Percentiles rank a stretch among this genome's conserved stretches.
phyloP scores from a whole-genome alignment of 2,888 invertebrate species.

The Pharmacophagus antenor region DNA sequence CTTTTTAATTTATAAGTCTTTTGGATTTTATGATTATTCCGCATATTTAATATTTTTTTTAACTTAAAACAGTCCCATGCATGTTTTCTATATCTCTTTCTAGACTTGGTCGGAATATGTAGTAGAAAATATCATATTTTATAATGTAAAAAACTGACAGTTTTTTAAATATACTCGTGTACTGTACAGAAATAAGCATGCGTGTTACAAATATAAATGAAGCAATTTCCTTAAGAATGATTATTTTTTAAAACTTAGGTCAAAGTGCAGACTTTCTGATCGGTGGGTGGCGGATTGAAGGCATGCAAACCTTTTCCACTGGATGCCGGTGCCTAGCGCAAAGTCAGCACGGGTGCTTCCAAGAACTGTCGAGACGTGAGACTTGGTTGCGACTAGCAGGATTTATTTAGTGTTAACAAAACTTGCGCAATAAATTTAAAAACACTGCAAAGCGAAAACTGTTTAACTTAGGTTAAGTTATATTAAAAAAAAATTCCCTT shows the following conservation, averaged over 20 bases:
- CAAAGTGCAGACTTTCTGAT: conserved; percentile 37
- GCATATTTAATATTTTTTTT: too few relatives aligned
- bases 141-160: too few relatives aligned
- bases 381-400: conserved; percentile 36
- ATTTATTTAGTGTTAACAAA: conserved; percentile 35
- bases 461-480: neutral
- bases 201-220: neutral
- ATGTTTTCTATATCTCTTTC: too few relatives aligned
- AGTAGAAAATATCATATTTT: too few relatives aligned
- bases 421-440: conserved; percentile 39
- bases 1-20: too few relatives aligned
- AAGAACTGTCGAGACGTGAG: conserved; percentile 52
- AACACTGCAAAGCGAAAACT: neutral
- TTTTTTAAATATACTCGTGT: too few relatives aligned
- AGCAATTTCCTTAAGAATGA: neutral
- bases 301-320: conserved; percentile 37
- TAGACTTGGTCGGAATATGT: neutral
- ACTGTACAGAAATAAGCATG: too few relatives aligned
- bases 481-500: too few relatives aligned
- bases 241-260: conserved; percentile 9
- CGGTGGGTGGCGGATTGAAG: conserved; percentile 45
- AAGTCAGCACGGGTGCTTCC: conserved; percentile 51
- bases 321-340: conserved; percentile 35
- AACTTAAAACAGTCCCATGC: too few relatives aligned
- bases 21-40: too few relatives aligned